Evolutionary conservation across 2,888 invertebrate species (phyloP).

Genomic region (Stenolophus ochropezus): DNA sequence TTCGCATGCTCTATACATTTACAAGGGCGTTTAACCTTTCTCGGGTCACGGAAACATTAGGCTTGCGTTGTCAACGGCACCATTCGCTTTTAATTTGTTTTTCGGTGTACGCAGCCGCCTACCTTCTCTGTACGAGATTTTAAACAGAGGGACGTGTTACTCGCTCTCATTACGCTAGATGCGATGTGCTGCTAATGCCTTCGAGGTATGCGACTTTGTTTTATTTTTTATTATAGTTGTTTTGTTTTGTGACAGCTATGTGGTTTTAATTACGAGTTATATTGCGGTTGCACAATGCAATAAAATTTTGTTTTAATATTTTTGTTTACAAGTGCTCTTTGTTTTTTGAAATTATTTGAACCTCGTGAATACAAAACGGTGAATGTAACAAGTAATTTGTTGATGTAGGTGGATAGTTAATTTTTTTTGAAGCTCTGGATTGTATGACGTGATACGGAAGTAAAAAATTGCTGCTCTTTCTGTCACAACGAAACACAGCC

Average conservation of each 20-base stretch:
- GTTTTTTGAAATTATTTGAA: background rate
- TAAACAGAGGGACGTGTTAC: conserved; percentile 53
- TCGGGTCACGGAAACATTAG: conserved; percentile 23
- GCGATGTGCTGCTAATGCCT: conserved; percentile 21
- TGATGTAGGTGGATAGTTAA: too few species aligned
- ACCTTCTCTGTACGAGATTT: conserved; percentile 51
- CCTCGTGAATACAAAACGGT: too few species aligned
- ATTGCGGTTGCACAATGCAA: background rate
- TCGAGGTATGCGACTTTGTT: conserved; percentile 26
- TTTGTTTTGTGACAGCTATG: conserved; percentile 27
- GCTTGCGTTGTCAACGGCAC: conserved; percentile 50
- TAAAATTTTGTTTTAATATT: conserved; percentile 15
- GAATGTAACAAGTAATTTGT: too few species aligned
- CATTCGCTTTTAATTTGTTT: conserved; percentile 57
- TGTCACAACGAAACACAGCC: too few species aligned
- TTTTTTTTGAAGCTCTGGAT: too few species aligned
- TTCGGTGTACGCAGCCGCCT: background rate
- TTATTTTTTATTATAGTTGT: conserved; percentile 30
- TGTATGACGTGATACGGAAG: too few species aligned
- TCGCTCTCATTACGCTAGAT: conserved; percentile 4
- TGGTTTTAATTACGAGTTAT: conserved; percentile 30
- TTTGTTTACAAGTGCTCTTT: background rate
- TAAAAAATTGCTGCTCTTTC: too few species aligned
- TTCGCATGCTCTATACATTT: background rate
- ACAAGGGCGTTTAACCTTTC: conserved; percentile 24